Base-by-base conservation (phyloP, 1,140 invertebrate genomes). In the Scylla paramamosain region DNA sequence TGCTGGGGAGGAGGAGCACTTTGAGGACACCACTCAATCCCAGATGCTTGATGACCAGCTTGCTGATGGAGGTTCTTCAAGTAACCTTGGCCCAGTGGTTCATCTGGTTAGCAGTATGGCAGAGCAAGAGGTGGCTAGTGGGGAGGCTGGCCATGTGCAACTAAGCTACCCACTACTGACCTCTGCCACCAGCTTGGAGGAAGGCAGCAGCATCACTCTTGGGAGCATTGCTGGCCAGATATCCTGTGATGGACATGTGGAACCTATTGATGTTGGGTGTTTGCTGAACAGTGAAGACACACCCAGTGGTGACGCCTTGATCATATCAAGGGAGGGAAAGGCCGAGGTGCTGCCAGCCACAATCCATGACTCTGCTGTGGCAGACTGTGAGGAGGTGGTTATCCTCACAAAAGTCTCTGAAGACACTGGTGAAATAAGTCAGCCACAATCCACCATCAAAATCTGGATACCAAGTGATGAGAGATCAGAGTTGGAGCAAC, bases 261-360 rank as follows among this genome's bases (percentile, higher is more conserved):
- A 88, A 48, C 77, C 93, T 28, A 59, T 94, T 77, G 93, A 94
- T 94, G 93, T 94, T 20, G 83, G 88, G 10, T 94, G 84, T 45
- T 32, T 94, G 20, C 77, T 94, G 46, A 48, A 89, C 25, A 52
- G 67, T 25, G 86, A 89, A 39, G 93, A 52, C 32, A 29, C 32
- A 28, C n/a, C 84, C 31, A 52, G 20, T 77, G 52, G 83, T 93
- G 39, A 28, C 16, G 45, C 92, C 84, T 28, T 93, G 20, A 84
- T 93, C n/a, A 59, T 94, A 25, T 7, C 83, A 16, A 39, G 59
- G n/a, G 86, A 94, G 16, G 52, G 45, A n/a, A 77, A 29, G 12
- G 20, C 48, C 10, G 86, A 94, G 32, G 87, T 52, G 28, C 84
- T 93, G 31, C 86, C 92, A 59, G 28, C 77, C 14, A 48, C 29